Conservation (phyloP, 2,888 invertebrate species). For the Blera fallax region DNA sequence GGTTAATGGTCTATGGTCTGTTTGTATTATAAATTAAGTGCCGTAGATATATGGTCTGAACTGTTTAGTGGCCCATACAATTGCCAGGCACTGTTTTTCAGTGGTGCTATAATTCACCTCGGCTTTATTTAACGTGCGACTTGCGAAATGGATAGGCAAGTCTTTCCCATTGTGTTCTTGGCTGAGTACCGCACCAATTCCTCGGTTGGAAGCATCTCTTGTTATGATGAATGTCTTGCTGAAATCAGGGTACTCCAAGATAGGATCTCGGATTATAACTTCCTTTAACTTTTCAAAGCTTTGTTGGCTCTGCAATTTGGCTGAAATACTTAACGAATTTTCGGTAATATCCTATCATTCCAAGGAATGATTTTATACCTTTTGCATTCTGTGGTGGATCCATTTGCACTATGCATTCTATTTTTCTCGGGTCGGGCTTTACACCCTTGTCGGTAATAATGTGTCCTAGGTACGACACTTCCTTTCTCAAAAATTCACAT, state of each 20-base stretch:
- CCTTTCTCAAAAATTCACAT: neutral
- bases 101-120: conserved; percentile 60
- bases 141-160: conserved; percentile 41
- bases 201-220: conserved; percentile 35
- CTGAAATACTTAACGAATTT: neutral
- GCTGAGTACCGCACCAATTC: conserved; percentile 23
- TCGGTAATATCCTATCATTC: no score
- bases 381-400: neutral
- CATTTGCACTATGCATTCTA: neutral
- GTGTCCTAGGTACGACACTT: neutral
- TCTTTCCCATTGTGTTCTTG: conserved; percentile 11
- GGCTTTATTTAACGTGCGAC: conserved; percentile 12
- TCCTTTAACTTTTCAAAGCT: neutral
- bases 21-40: no score
- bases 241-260: neutral
- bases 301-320: neutral
- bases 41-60: no score
- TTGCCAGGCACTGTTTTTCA: no score
- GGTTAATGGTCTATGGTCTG: neutral
- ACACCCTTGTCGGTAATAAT: neutral
- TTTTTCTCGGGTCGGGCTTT: neutral
- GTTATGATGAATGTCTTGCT: conserved; percentile 17
- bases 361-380: neutral
- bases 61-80: no score
- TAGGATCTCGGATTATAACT: neutral